phyloP scores from a whole-genome alignment of 2,888 invertebrate species.

The Phorcus lineatus region DNA sequence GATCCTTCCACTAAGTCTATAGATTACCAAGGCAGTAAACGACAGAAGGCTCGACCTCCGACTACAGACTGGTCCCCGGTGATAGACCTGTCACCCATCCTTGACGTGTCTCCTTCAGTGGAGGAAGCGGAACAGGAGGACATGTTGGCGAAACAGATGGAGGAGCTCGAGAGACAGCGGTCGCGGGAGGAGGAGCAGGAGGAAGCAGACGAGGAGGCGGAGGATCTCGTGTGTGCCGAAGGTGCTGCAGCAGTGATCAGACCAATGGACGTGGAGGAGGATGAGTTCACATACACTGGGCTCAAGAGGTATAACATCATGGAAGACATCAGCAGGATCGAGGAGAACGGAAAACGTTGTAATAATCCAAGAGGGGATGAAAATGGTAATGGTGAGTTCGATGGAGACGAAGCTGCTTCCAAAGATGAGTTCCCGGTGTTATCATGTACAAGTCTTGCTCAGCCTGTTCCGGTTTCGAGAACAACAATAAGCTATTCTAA shows the following conservation, averaged over 20 bases:
- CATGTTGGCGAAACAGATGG: conserved; percentile 70
- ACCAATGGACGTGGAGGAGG: conserved; percentile 40
- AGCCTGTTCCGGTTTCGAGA: conserved; percentile 16
- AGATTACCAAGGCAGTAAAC: conserved; percentile 71
- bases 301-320: conserved; percentile 68
- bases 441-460: conserved; percentile 24
- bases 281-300: conserved; percentile 48
- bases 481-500: neutral
- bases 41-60: conserved; percentile 72
- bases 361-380: conserved; percentile 27
- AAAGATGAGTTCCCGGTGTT: conserved; percentile 23
- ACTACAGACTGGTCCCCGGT: conserved; percentile 76
- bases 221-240: conserved; percentile 23
- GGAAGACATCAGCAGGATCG: conserved; percentile 70
- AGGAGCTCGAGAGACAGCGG: conserved; percentile 60
- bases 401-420: neutral
- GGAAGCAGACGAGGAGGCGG: conserved; percentile 47
- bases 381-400: conserved; percentile 30
- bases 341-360: conserved; percentile 31
- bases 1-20: conserved; percentile 72
- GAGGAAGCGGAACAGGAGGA: conserved; percentile 75
- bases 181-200: conserved; percentile 51
- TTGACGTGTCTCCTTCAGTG: conserved; percentile 76
- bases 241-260: conserved; percentile 28
- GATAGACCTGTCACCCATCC: conserved; percentile 76